Evolutionary conservation across 2,797 vertebrate species (phyloP).

Genomic region (Sebastes hubbsi): DNA sequence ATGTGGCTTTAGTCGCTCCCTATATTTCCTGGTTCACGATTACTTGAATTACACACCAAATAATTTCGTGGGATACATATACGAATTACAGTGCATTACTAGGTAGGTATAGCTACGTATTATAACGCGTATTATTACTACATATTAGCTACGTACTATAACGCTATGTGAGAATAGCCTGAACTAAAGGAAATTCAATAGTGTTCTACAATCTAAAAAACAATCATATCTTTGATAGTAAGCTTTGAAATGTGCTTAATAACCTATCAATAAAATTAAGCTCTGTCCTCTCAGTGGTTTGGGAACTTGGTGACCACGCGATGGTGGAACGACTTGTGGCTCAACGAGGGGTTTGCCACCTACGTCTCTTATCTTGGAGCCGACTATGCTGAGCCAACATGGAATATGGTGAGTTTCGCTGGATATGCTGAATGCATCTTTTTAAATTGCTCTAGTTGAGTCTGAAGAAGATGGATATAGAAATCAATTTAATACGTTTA

Average conservation of each 20-base stretch:
- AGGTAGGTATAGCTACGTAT: no score
- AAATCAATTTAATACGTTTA: neutral
- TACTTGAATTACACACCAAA: no score
- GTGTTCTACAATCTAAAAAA: neutral
- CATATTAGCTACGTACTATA: no score
- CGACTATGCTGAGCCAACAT: constrained; percentile 70
- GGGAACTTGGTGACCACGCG: constrained; percentile 92
- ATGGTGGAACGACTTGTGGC: constrained; percentile 98
- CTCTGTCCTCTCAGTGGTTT: constrained; percentile 89
- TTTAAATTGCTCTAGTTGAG: neutral
- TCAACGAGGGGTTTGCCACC: constrained; percentile 95
- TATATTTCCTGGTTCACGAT: no score
- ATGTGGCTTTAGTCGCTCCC: rapidly evolving
- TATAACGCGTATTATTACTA: no score
- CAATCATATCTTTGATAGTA: neutral
- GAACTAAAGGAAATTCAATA: neutral
- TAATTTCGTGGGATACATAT: no score
- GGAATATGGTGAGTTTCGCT: constrained; percentile 85
- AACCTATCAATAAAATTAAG: neutral
- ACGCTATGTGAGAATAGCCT: no score
- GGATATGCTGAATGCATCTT: neutral
- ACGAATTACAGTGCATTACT: no score
- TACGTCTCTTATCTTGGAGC: constrained; percentile 92
- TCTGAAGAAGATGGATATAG: neutral
- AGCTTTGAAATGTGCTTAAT: neutral